A percentile compares a stretch with the other conserved stretches of the same genome.
phyloP scores from a whole-genome alignment of 2,113 vertebrate genomes.

The Fukomys damarensis region DNA sequence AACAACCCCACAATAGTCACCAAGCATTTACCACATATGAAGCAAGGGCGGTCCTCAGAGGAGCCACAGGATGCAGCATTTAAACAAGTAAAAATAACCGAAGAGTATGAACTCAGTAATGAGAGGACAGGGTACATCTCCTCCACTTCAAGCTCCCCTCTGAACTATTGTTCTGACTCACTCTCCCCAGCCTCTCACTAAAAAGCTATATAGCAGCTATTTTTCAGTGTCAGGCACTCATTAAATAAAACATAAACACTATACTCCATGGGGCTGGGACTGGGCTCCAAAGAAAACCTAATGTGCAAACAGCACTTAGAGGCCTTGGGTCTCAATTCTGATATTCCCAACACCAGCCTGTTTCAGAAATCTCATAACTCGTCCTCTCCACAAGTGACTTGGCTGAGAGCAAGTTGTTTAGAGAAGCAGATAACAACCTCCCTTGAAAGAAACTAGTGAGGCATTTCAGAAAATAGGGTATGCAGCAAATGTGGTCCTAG shows the following conservation, averaged over 20 bases:
- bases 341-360: not conserved
- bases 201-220: conserved; percentile 39
- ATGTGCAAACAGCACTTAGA: not conserved
- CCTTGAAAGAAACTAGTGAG: conserved; percentile 63
- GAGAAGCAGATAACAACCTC: conserved; percentile 75
- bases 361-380: conserved; percentile 62
- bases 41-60: not conserved
- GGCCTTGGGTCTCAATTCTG: not conserved
- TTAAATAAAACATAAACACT: conserved; percentile 70
- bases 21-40: not conserved
- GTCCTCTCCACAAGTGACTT: conserved; percentile 42
- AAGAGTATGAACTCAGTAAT: not conserved
- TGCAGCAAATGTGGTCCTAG: conserved; percentile 39
- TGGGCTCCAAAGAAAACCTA: conserved; percentile 50
- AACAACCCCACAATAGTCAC: not conserved
- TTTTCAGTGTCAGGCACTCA: conserved; percentile 61
- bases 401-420: conserved; percentile 59
- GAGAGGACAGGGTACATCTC: not conserved
- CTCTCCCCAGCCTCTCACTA: conserved; percentile 25
- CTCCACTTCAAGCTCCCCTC: conserved; percentile 3
- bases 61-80: not conserved
- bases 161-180: not conserved
- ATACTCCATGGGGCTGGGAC: not conserved
- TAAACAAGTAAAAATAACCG: not conserved
- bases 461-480: conserved; percentile 54